phyloP scores from a whole-genome alignment of 2,113 vertebrate species.

The Mastomys coucha region DNA sequence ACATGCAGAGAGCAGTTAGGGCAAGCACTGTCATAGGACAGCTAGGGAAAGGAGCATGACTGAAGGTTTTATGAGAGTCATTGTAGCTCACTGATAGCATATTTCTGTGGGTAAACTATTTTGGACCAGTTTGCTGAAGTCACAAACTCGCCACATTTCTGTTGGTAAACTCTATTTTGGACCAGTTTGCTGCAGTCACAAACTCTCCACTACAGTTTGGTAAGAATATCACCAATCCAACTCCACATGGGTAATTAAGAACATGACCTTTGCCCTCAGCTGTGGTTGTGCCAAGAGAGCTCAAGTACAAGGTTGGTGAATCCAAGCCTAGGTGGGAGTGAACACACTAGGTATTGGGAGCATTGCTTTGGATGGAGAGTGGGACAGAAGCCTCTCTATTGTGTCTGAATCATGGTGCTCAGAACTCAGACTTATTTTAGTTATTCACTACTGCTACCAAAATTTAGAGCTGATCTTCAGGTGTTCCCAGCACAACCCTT shows the following conservation, averaged over 20 bases:
- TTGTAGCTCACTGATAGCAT: not conserved
- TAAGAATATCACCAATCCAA: not conserved
- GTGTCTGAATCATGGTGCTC: not conserved
- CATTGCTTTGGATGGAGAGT: not conserved
- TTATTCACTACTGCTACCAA: slow-evolving; percentile 22
- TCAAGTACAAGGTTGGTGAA: slow-evolving; percentile 34
- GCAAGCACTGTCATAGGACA: not conserved
- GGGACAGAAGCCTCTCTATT: slow-evolving; percentile 6
- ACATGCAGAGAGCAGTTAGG: not conserved
- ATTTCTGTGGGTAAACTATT: not conserved
- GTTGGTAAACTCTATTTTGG: not conserved
- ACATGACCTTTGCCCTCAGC: not conserved
- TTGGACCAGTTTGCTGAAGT: not conserved
- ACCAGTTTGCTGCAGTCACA: not conserved
- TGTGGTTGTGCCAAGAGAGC: slow-evolving; percentile 1
- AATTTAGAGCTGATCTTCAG: slow-evolving; percentile 12
- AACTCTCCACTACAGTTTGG: not conserved
- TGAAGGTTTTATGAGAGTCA: not conserved
- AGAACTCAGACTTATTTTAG: slow-evolving; percentile 17
- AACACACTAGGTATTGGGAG: not conserved
- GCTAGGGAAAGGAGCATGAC: not conserved
- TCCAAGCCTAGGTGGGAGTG: not conserved
- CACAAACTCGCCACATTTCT: not conserved
- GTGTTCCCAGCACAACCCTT: not conserved
- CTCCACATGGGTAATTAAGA: not conserved